Evolutionary conservation across 2,888 invertebrate species (phyloP), one percentile per base, ranked within the genome.

Genomic region (Gnatocerus cornutus): DNA sequence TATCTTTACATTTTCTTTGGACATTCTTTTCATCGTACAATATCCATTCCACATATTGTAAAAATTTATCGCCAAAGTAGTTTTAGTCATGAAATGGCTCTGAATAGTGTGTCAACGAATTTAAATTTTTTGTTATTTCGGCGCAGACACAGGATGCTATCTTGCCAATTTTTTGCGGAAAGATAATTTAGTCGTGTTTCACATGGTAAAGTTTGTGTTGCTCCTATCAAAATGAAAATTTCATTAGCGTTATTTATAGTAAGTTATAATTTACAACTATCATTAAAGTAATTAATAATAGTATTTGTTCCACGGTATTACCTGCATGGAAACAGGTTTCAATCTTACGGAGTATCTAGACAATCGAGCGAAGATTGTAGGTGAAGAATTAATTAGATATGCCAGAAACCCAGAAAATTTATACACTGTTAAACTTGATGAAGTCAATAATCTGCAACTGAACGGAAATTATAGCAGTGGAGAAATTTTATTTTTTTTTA

Each of bases 401-500:
- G 21, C 52, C 33, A 67, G 61, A 61, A 50, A 50, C 13, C 10
- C 8, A 27, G 39, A 39, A 37, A 50, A 61, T 37, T 48, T 39
- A 16, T 50, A 50, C 50, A 39, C 16, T 37, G 61, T 61, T 30
- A 63, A 53, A 52, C 16, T 53, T 53, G 21, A 63, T 43, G 21
- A 59, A 8, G 10, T 29, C 43, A 46, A 29, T 16, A 43, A 41
- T 29, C 16, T 53, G 37, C 9, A 53, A 10, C 39, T 50, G 50
- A 21, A 50, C 62, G 53, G 45, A 53, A 53, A 39, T 52, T 53
- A 63, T 14, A 52, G 30, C 43, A 12, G 39, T 30, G 63, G 61
- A 61, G 50, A 72, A 41, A 52, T 69, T 46, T 67, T 76, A 39
- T 50, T 53, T 16, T 67, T 77, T 64, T 76, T 75, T 59, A 62